phyloP scores from a whole-genome alignment of 1,140 invertebrate species.

The Drosophila suzukii region DNA sequence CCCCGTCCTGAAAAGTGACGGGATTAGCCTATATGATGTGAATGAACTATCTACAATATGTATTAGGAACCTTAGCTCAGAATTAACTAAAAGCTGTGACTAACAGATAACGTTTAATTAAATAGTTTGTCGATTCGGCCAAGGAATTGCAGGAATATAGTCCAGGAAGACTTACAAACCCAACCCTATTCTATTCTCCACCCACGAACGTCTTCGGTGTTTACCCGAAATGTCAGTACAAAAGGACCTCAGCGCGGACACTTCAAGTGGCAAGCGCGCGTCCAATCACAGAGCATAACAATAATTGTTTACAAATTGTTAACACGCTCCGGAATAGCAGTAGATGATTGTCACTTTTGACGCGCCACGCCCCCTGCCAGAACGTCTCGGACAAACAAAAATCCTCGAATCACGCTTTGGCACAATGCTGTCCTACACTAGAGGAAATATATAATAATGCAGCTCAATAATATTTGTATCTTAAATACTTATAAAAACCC shows the following conservation, averaged over 20 bases:
- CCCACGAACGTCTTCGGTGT: slow-evolving; percentile 40
- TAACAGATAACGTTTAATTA: slow-evolving; percentile 4
- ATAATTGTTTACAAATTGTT: slow-evolving; percentile 84
- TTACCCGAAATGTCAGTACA: slow-evolving; percentile 65
- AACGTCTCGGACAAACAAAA: slow-evolving; percentile 63
- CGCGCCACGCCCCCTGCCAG: slow-evolving; percentile 60
- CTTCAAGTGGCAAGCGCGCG: slow-evolving; percentile 55
- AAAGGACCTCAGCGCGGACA: slow-evolving; percentile 49
- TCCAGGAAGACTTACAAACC: background rate
- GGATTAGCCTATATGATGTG: too few relatives aligned
- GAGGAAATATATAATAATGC: background rate
- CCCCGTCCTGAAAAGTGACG: too few relatives aligned
- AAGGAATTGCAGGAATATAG: slow-evolving; percentile 3
- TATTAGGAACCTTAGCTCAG: background rate
- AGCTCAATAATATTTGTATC: background rate
- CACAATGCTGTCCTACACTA: slow-evolving; percentile 39
- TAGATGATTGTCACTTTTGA: slow-evolving; percentile 79
- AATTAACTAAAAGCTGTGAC: background rate
- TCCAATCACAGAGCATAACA: slow-evolving; percentile 81
- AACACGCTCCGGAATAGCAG: slow-evolving; percentile 59
- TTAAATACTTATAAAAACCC: background rate
- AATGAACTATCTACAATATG: too few relatives aligned
- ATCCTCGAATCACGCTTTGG: slow-evolving; percentile 68
- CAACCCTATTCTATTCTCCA: slow-evolving; percentile 5
- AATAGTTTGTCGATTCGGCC: background rate